Percentiles rank a stretch among this genome's conserved stretches.
These are phyloP conservation scores for Petromus typicus DNA, from an alignment of 2,113 vertebrate genomes.

Conservation along the genomic window DNA sequence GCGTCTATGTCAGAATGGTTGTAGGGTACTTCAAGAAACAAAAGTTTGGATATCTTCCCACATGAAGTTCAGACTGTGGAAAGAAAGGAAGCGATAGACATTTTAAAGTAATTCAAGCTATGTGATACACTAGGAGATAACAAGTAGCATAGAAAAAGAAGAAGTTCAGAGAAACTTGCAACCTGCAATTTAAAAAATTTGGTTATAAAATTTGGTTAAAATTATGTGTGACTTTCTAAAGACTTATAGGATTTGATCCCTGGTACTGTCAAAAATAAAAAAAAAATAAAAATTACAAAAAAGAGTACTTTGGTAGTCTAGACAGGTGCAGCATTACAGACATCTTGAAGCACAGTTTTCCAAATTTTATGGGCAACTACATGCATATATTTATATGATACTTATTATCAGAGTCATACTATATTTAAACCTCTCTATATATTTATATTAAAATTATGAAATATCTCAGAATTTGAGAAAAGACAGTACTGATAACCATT, in stretches of 20 bases:
- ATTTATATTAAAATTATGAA: not conserved
- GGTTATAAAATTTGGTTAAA: not conserved
- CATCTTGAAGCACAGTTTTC: not conserved
- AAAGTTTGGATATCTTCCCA: not conserved
- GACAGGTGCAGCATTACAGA: not conserved
- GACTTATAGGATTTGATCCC: not conserved
- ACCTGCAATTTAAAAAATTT: not conserved
- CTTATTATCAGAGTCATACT: not conserved
- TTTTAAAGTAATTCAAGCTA: not conserved
- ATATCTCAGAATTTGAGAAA: constrained; percentile 12
- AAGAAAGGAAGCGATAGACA: not conserved
- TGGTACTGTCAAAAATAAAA: too few relatives aligned
- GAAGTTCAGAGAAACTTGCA: not conserved
- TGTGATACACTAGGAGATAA: not conserved
- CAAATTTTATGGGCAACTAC: not conserved
- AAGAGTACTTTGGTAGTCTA: not conserved
- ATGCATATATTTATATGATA: not conserved
- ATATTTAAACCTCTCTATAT: not conserved
- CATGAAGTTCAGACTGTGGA: not conserved
- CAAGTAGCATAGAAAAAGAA: not conserved
- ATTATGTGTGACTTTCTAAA: not conserved
- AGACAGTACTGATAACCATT: not conserved
- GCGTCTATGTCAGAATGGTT: not conserved
- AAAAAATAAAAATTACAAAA: too few relatives aligned
- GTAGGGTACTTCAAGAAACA: not conserved